Percentiles rank a stretch among this genome's conserved stretches.
Conservation (phyloP, 2,888 invertebrate genomes). For the Drosophila falleni region DNA sequence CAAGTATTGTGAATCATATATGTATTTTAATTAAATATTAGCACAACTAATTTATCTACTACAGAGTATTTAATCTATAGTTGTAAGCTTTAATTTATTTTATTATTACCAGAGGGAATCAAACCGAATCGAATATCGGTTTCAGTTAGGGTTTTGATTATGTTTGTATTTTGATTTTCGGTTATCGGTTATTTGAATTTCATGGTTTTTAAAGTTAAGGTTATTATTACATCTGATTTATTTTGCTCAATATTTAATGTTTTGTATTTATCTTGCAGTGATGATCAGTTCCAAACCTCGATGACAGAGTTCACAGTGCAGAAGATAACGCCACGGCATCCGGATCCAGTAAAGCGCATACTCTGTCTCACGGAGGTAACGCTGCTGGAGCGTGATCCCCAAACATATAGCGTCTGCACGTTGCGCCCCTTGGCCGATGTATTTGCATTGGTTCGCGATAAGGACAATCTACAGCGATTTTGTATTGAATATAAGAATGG, state of each 20-base stretch:
- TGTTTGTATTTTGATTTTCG: no score
- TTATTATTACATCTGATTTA: neutral
- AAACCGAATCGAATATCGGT: no score
- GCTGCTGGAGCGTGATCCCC: slow-evolving; percentile 97
- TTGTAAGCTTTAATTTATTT: no score
- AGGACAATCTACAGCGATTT: slow-evolving; percentile 96
- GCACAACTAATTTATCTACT: no score
- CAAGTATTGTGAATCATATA: slow-evolving; percentile 83
- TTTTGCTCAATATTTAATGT: neutral
- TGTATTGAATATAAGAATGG: slow-evolving; percentile 97
- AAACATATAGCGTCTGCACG: slow-evolving; percentile 97
- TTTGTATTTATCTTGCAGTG: slow-evolving; percentile 87
- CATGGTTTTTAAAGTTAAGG: no score
- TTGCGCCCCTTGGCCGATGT: slow-evolving; percentile 93
- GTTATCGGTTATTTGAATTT: no score
- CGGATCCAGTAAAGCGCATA: slow-evolving; percentile 94
- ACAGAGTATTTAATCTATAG: no score
- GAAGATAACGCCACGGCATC: slow-evolving; percentile 93
- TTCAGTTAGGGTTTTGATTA: no score
- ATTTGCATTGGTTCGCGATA: slow-evolving; percentile 95
- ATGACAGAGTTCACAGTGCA: slow-evolving; percentile 98
- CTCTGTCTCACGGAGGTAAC: slow-evolving; percentile 98
- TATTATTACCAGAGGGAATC: no score
- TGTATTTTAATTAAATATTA: neutral
- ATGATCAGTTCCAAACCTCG: slow-evolving; percentile 98